A percentile compares a stretch with the other conserved stretches of the same genome.
phyloP scores from a whole-genome alignment of 2,888 invertebrate genomes.

The Macrostomum cliftonense region DNA sequence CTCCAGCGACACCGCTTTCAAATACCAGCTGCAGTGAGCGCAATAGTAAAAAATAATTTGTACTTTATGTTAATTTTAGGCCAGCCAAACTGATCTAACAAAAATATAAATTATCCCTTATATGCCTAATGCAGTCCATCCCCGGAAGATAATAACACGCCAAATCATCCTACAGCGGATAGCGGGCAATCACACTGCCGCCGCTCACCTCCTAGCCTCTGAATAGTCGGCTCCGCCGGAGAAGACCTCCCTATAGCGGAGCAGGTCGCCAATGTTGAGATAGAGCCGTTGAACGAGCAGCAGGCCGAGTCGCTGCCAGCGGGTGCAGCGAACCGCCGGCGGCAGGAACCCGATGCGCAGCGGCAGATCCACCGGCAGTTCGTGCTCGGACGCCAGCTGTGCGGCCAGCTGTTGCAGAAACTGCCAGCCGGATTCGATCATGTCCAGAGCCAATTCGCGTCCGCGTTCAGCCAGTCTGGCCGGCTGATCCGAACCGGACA shows the following conservation, averaged over 20 bases:
- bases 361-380: too few relatives aligned
- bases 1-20: constrained; percentile 74
- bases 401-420: too few relatives aligned
- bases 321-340: too few relatives aligned
- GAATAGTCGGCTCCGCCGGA: constrained; percentile 62
- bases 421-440: neutral
- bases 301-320: constrained; percentile 47
- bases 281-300: constrained; percentile 68
- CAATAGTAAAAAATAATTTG: too few relatives aligned
- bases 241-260: constrained; percentile 67
- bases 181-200: too few relatives aligned
- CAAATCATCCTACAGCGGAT: too few relatives aligned
- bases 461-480: neutral
- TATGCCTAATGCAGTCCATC: neutral
- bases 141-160: neutral
- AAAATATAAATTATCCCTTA: neutral
- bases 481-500: too few relatives aligned
- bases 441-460: neutral
- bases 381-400: too few relatives aligned
- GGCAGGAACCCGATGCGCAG: too few relatives aligned
- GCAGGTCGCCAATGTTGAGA: constrained; percentile 73
- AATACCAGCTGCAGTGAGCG: constrained; percentile 54
- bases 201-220: constrained; percentile 49
- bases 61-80: constrained; percentile 4
- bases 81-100: neutral